Conservation (phyloP, 2,888 invertebrate species). For the Lycocerus yunnanus region DNA sequence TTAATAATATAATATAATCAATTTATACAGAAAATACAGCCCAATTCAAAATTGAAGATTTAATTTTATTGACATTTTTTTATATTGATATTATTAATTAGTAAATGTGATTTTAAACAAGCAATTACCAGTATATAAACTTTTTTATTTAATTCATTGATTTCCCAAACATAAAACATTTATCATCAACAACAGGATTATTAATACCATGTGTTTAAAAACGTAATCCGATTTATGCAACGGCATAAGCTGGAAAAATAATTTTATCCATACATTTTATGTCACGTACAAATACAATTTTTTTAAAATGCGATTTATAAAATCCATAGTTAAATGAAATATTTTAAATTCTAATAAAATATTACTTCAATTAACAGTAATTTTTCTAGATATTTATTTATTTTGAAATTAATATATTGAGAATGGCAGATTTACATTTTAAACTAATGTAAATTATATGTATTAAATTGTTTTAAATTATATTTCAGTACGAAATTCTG, state of each 20-base stretch:
- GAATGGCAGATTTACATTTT: too few relatives aligned
- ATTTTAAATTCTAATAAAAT: not conserved
- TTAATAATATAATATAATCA: too few relatives aligned
- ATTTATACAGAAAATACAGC: too few relatives aligned
- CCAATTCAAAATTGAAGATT: too few relatives aligned
- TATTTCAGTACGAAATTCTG: too few relatives aligned
- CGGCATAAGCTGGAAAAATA: not conserved
- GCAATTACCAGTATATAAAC: not conserved
- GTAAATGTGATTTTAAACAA: not conserved
- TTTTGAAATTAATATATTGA: not conserved
- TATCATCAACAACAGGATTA: constrained; percentile 4
- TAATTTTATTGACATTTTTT: not conserved
- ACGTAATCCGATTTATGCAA: not conserved
- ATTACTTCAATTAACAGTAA: not conserved
- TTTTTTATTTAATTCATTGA: not conserved
- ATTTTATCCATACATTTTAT: not conserved
- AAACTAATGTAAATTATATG: too few relatives aligned
- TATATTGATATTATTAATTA: not conserved
- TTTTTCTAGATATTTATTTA: not conserved
- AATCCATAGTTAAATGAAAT: not conserved
- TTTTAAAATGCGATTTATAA: not conserved
- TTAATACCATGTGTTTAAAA: not conserved
- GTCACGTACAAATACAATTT: not conserved
- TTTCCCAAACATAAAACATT: not conserved
- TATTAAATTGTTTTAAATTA: too few relatives aligned